Conservation (phyloP, 2,888 invertebrate species). For the Dorcus hopei region DNA sequence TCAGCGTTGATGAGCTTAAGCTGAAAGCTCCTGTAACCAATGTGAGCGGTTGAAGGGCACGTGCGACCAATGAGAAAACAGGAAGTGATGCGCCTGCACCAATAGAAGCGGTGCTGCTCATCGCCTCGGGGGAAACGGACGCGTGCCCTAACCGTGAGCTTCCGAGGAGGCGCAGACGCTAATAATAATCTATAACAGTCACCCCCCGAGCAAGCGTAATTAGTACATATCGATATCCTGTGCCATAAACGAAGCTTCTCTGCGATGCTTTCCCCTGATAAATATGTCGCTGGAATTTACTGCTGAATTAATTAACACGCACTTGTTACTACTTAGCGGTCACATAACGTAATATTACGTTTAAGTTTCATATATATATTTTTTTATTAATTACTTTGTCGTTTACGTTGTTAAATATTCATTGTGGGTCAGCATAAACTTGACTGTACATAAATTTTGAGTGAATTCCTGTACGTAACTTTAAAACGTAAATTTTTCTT, state of each 20-base stretch:
- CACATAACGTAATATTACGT: too few species aligned
- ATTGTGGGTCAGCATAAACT: too few species aligned
- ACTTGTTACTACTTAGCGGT: too few species aligned
- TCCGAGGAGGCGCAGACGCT: conserved; percentile 9
- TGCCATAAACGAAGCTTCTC: not conserved
- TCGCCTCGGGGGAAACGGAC: conserved; percentile 23
- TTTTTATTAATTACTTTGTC: too few species aligned
- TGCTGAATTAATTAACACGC: not conserved
- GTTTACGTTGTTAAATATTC: too few species aligned
- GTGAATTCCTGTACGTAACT: too few species aligned
- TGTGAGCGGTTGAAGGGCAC: conserved; percentile 34
- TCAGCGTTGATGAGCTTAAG: conserved; percentile 25
- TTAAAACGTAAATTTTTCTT: too few species aligned
- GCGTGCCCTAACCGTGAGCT: conserved; percentile 24
- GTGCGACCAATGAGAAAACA: conserved; percentile 40
- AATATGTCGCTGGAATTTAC: not conserved
- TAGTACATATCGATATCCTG: not conserved
- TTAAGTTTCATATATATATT: too few species aligned
- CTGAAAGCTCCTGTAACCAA: conserved; percentile 29
- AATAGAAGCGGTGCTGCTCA: conserved; percentile 30
- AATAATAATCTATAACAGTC: conserved; percentile 12
- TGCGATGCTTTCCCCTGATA: not conserved
- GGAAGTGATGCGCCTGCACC: conserved; percentile 33
- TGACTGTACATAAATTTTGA: too few species aligned
- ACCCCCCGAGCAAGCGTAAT: not conserved